A percentile compares a stretch with the other conserved stretches of the same genome.
phyloP scores from a whole-genome alignment of 2,797 vertebrate genomes.

The Morelia viridis region DNA sequence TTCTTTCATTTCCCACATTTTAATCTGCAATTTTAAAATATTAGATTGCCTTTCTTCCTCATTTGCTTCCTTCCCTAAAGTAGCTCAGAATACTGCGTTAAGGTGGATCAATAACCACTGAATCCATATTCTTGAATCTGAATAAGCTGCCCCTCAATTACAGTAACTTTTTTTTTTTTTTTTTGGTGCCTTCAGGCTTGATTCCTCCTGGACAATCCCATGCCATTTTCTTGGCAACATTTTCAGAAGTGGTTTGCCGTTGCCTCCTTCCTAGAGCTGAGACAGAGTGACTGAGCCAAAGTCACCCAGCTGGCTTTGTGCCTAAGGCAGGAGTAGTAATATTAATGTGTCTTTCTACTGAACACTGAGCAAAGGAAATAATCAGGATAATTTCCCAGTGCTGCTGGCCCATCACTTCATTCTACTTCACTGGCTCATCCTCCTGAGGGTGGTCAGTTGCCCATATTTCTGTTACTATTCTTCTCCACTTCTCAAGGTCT shows the following conservation, averaged over 20 bases:
- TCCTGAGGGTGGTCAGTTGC: not conserved
- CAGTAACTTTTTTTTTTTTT: no score
- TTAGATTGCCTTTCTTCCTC: not conserved
- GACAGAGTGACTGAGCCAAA: no score
- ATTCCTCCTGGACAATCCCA: no score
- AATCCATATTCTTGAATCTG: not conserved
- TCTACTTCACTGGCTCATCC: not conserved
- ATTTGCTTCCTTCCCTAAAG: conserved; percentile 13
- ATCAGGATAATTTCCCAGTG: not conserved
- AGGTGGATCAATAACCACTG: not conserved
- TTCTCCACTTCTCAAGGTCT: not conserved
- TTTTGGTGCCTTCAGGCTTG: no score
- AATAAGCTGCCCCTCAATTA: not conserved
- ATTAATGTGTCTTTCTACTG: not conserved
- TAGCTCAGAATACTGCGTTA: not conserved
- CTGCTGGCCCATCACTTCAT: not conserved
- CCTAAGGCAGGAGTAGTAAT: not conserved
- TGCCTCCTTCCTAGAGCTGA: no score
- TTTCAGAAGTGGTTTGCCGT: not conserved
- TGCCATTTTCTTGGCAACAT: not conserved
- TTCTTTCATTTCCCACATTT: conserved; percentile 19
- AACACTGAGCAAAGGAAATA: not conserved
- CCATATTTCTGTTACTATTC: not conserved
- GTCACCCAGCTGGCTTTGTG: no score
- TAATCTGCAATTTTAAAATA: not conserved